These are phyloP conservation scores for Mixornis gularis DNA, from an alignment of 2,113 vertebrate genomes.

Conservation along the genomic window DNA sequence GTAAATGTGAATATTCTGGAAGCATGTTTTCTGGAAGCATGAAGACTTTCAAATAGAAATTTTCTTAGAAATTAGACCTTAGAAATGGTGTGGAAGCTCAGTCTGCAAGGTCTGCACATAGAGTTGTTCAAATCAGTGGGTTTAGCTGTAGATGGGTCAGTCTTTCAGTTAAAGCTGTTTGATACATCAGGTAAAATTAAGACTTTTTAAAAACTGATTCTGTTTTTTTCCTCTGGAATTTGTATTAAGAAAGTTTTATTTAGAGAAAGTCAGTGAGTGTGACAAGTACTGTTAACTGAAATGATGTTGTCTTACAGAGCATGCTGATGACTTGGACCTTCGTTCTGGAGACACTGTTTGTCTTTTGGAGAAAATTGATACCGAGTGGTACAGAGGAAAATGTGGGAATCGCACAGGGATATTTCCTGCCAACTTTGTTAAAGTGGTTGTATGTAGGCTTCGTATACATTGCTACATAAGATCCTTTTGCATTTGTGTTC, in stretches of 20 bases:
- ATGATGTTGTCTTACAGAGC: constrained; percentile 73
- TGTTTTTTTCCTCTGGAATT: background rate
- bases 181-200: background rate
- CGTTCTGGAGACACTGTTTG: constrained; percentile 82
- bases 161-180: background rate
- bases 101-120: background rate
- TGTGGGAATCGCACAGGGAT: constrained; percentile 80
- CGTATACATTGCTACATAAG: background rate
- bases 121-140: background rate
- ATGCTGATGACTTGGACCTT: constrained; percentile 83
- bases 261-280: background rate
- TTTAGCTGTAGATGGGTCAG: background rate
- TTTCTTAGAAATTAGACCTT: background rate
- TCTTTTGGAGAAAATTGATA: constrained; percentile 84
- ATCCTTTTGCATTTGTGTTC: background rate
- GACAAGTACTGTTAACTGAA: background rate
- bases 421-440: constrained; percentile 86
- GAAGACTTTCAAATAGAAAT: background rate
- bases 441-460: constrained; percentile 80
- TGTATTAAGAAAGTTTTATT: background rate
- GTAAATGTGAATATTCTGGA: background rate
- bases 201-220: background rate
- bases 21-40: background rate
- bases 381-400: constrained; percentile 88
- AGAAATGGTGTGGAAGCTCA: background rate